Conservation (phyloP, 2,888 invertebrate genomes). For the Heteromyza rotundicornis region DNA sequence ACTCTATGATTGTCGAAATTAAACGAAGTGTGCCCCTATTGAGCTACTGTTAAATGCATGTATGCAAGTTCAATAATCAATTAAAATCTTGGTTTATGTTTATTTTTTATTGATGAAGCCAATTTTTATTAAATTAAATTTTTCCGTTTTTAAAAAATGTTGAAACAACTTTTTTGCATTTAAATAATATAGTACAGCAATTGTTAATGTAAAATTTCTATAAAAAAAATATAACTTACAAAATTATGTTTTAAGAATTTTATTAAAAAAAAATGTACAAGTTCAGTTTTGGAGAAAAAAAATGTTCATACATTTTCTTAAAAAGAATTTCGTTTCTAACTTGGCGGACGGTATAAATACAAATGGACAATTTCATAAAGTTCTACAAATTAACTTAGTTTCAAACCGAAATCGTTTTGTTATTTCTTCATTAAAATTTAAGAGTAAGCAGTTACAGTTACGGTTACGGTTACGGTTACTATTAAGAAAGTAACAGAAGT, state of each 20-base stretch:
- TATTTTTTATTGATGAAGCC: slow-evolving; percentile 39
- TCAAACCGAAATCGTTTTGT: no score
- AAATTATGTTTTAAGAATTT: no score
- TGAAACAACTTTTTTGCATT: background rate
- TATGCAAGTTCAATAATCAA: slow-evolving; percentile 34
- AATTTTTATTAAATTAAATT: slow-evolving; percentile 24
- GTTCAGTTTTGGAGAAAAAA: no score
- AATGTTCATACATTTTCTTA: no score
- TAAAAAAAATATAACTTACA: slow-evolving; percentile 29
- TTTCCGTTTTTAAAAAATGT: slow-evolving; percentile 6
- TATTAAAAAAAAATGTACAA: no score
- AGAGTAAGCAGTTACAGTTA: slow-evolving; percentile 31
- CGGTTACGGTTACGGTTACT: no score
- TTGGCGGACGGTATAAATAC: slow-evolving; percentile 17
- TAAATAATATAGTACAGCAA: slow-evolving; percentile 35
- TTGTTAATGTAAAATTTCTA: slow-evolving; percentile 33
- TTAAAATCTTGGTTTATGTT: slow-evolving; percentile 20
- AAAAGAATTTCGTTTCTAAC: background rate
- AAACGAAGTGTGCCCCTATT: no score
- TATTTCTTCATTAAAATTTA: background rate
- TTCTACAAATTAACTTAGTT: no score
- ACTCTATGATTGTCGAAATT: no score
- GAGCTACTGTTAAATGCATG: slow-evolving; percentile 43
- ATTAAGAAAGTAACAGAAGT: background rate
- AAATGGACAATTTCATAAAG: slow-evolving; percentile 22